Evolutionary conservation across 2,888 invertebrate species (phyloP).

Genomic region (Heteropelma amictum): DNA sequence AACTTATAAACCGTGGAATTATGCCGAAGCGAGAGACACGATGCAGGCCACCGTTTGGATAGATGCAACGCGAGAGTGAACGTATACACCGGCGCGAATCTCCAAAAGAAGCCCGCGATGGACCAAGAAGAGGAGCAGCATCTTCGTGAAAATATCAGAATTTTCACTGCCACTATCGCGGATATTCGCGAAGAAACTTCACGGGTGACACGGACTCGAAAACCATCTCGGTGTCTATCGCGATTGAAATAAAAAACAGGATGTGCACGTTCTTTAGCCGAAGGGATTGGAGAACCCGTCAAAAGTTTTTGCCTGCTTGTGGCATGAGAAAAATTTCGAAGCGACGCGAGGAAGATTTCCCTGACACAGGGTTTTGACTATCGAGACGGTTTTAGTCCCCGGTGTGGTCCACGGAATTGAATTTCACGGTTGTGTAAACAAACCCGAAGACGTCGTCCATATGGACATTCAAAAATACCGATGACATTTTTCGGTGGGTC

Average conservation of each 20-base stretch:
- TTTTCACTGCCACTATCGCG: not conserved
- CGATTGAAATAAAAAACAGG: constrained; percentile 1
- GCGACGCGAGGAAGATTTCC: not conserved
- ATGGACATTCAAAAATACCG: constrained; percentile 3
- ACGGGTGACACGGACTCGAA: not conserved
- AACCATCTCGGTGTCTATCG: not conserved
- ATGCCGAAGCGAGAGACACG: constrained; percentile 67
- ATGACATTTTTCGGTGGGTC: constrained; percentile 2
- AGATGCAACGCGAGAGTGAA: constrained; percentile 44
- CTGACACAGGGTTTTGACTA: constrained; percentile 25
- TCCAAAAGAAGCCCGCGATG: too few relatives aligned
- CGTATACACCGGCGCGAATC: too few relatives aligned
- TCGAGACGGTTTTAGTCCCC: not conserved
- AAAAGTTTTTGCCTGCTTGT: not conserved
- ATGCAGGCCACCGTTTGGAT: constrained; percentile 64
- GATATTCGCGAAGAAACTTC: not conserved
- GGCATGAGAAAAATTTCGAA: not conserved
- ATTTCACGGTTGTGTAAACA: constrained; percentile 71
- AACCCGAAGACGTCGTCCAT: constrained; percentile 26
- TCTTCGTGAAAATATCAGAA: too few relatives aligned
- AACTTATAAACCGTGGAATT: constrained; percentile 67
- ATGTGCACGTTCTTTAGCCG: not conserved
- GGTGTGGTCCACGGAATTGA: constrained; percentile 64
- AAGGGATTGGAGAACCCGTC: constrained; percentile 4
- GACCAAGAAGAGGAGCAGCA: too few relatives aligned